Percentiles rank a stretch among this genome's conserved stretches.
phyloP scores from a whole-genome alignment of 2,888 invertebrate species.

The Agrotis puta region DNA sequence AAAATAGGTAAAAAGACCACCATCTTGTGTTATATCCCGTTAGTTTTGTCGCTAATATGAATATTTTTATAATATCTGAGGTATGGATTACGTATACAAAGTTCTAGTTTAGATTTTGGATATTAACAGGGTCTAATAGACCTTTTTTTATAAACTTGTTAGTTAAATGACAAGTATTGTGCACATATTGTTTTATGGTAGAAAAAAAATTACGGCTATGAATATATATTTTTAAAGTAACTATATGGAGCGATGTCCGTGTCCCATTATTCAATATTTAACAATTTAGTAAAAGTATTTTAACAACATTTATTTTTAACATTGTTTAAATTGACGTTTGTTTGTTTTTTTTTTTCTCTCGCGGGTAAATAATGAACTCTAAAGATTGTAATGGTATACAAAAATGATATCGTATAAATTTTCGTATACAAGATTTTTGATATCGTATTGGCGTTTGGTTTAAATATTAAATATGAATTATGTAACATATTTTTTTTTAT shows the following conservation, averaged over 20 bases:
- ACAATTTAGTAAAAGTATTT: not conserved
- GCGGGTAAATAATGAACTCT: conserved; percentile 21
- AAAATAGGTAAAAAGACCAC: conserved; percentile 50
- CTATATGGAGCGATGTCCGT: no score
- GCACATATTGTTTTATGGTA: no score
- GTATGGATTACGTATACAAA: conserved; percentile 93
- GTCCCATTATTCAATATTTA: conserved; percentile 12
- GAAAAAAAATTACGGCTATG: not conserved
- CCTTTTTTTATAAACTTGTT: not conserved
- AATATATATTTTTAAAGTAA: no score
- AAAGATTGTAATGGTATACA: conserved; percentile 40
- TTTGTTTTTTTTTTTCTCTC: not conserved
- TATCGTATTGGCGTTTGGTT: conserved; percentile 1
- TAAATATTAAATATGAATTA: no score
- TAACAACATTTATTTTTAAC: no score
- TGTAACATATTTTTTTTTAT: no score
- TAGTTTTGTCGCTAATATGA: conserved; percentile 63
- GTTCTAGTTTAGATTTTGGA: conserved; percentile 74
- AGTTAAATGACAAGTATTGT: not conserved
- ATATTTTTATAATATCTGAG: conserved; percentile 87
- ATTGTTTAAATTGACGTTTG: conserved; percentile 40
- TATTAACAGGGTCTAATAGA: conserved; percentile 38
- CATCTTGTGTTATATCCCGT: conserved; percentile 24
- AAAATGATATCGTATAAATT: conserved; percentile 42
- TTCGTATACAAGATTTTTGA: conserved; percentile 47